phyloP scores from a whole-genome alignment of 2,113 vertebrate genomes.

The Apodemus sylvaticus region DNA sequence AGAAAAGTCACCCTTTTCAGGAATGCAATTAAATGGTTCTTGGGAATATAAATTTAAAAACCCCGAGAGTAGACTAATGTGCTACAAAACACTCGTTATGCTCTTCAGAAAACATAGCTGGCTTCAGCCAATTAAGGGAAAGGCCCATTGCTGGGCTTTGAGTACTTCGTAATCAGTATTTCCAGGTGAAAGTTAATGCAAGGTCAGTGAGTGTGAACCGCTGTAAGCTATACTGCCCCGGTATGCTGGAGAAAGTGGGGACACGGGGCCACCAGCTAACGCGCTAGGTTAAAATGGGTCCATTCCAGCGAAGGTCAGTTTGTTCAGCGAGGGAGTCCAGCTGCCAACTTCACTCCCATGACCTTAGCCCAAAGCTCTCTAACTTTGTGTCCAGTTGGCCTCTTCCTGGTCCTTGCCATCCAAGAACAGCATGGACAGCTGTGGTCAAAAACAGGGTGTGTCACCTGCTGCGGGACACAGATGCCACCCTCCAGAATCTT shows the following conservation, averaged over 20 bases:
- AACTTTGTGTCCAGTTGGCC: slow-evolving; percentile 46
- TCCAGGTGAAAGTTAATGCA: background rate
- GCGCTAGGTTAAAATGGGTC: background rate
- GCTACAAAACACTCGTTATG: background rate
- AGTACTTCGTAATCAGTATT: slow-evolving; percentile 19
- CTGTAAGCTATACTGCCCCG: background rate
- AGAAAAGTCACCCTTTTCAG: slow-evolving; percentile 65
- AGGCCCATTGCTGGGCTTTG: background rate
- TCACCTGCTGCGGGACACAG: slow-evolving; percentile 71
- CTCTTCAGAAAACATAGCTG: slow-evolving; percentile 42
- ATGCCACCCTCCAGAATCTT: slow-evolving; percentile 81
- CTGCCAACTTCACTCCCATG: background rate
- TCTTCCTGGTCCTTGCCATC: slow-evolving; percentile 54
- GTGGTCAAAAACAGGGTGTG: slow-evolving; percentile 81
- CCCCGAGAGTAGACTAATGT: background rate
- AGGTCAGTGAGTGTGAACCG: background rate
- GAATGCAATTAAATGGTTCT: slow-evolving; percentile 42
- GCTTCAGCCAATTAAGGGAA: slow-evolving; percentile 35
- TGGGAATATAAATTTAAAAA: background rate
- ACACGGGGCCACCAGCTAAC: background rate
- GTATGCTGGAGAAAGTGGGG: background rate
- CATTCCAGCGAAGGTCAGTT: slow-evolving; percentile 24
- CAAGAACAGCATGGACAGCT: slow-evolving; percentile 82
- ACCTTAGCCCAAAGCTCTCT: background rate
- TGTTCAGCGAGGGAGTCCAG: background rate